Conservation (phyloP, 2,888 invertebrate species). For the Pachycephus smyrnensis region DNA sequence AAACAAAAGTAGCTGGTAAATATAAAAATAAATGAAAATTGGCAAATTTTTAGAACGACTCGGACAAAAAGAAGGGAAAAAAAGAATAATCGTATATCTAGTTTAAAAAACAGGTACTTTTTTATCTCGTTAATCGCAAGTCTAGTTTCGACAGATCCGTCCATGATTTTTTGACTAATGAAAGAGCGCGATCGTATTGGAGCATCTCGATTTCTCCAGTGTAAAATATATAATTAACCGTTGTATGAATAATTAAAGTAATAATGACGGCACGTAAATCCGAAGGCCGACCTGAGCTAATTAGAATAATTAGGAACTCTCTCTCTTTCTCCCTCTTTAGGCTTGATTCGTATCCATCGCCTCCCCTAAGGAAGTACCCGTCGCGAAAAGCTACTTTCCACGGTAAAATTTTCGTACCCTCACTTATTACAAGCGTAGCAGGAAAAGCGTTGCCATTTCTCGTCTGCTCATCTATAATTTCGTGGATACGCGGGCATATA, state of each 20-base stretch:
- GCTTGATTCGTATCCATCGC: not conserved
- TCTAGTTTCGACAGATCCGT: constrained; percentile 10
- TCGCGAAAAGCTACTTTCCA: not conserved
- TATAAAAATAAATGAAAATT: not conserved
- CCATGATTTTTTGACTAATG: constrained; percentile 11
- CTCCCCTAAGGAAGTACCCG: not conserved
- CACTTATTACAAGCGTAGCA: not conserved
- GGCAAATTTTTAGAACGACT: not conserved
- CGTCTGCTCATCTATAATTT: not conserved
- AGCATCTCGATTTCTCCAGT: constrained; percentile 8
- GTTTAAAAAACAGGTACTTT: not conserved
- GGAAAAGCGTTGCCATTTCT: not conserved
- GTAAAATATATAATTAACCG: constrained; percentile 46
- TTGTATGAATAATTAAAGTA: constrained; percentile 44
- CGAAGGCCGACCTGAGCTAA: constrained; percentile 25
- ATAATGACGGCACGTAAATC: constrained; percentile 34
- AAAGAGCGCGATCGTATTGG: constrained; percentile 31
- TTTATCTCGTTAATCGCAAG: not conserved
- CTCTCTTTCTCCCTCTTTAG: not conserved
- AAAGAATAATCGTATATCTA: not conserved
- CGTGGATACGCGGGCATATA: not conserved
- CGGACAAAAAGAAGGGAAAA: not conserved
- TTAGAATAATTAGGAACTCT: not conserved
- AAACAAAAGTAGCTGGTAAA: not conserved
- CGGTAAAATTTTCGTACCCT: not conserved